Base-by-base conservation (phyloP, 2,797 vertebrate genomes). In the Diplodus puntazzo region DNA sequence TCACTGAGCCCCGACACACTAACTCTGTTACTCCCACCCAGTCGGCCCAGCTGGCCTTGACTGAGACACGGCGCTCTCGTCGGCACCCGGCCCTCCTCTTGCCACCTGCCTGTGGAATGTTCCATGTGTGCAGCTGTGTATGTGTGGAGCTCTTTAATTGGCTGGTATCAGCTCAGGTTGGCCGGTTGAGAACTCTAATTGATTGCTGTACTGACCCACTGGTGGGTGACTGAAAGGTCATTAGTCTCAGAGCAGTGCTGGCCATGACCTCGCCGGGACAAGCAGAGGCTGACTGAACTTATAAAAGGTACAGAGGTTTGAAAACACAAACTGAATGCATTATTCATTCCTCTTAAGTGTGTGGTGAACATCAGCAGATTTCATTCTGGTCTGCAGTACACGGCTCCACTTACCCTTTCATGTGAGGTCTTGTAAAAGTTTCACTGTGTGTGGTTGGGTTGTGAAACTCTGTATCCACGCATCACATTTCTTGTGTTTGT, bases 71-170 rank as follows among this genome's bases (percentile, higher is more conserved):
- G 62, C 34, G 27, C 3, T 53, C 43, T 65, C 65, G 30, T 65
- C 65, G 30, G 14, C 30, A 69, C 79, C 46, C 77, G 53, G 65
- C 42, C 54, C 30, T 55, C 45, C 53, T 68, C 77, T 52, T 82
- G 82, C 83, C 91, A 88, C 88, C 89, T 89, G 90, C 84, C 78
- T 69, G 68, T 64, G 88, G 90, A 92, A 92, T 88, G 88, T 84
- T 81, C 79, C 78, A 70, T 79, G 65, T 80, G 81, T 84, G 87
- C 90, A 90, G 92, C 89, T 88, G 88, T 80, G 82, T 25, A 63
- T 83, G 82, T 69, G 61, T 0, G 79, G 63, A 64, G 53, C 54
- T 60, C 67, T 79, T 63, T 89, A 91, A 91, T 91, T 89, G 80
- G 53, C 48, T 45, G 5, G 43, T 73, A 66, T 63, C 66, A 50